Conservation (phyloP, 2,113 vertebrate genomes). For the Neogale vison region DNA sequence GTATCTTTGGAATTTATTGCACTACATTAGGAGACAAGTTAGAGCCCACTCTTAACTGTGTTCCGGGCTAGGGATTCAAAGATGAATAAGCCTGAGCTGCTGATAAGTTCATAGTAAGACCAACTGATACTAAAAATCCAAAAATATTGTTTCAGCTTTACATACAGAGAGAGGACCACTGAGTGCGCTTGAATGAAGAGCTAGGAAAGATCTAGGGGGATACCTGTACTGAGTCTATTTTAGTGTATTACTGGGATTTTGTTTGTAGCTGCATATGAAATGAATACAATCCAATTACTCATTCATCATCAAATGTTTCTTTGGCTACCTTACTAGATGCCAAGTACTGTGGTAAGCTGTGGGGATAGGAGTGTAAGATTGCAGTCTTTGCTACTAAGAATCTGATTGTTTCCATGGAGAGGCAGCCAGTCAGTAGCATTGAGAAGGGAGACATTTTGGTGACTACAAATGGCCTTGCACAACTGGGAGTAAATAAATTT, state of each 20-base stretch:
- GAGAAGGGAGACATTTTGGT: neutral
- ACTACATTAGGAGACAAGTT: neutral
- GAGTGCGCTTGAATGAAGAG: neutral
- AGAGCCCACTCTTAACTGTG: neutral
- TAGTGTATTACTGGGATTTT: neutral
- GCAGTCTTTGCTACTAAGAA: neutral
- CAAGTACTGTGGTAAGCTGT: neutral
- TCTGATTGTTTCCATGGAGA: neutral
- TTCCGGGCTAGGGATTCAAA: neutral
- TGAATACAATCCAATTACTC: neutral
- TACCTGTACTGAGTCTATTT: neutral
- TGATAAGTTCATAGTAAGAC: neutral
- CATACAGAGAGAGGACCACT: neutral
- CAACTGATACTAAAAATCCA: neutral
- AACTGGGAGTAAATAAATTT: neutral
- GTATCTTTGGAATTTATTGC: neutral
- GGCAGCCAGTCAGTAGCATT: neutral
- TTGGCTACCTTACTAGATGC: neutral
- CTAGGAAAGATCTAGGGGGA: neutral
- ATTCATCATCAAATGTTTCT: neutral
- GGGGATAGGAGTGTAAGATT: neutral
- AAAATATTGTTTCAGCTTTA: neutral
- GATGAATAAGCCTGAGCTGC: neutral
- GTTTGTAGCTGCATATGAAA: neutral
- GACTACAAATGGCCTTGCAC: neutral